Evolutionary conservation across 2,797 vertebrate genomes (phyloP).

Genomic region (Micropoecilia bifurca): DNA sequence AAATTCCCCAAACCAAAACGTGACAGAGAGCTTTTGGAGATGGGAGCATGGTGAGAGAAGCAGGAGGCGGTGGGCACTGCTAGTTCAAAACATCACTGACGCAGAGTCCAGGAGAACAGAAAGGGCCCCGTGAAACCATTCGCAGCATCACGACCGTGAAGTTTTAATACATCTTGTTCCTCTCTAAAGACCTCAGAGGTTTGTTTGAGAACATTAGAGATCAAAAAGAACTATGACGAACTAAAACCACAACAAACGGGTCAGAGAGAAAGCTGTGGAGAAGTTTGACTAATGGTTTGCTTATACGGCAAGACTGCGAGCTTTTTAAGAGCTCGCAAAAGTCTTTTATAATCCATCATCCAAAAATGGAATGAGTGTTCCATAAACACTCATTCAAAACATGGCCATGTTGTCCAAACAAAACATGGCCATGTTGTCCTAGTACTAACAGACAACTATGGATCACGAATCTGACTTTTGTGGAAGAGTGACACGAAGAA

Average conservation of each 20-base stretch:
- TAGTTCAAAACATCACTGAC: slow-evolving; percentile 37
- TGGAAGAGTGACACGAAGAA: not conserved
- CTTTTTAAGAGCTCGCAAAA: not conserved
- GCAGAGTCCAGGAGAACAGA: not conserved
- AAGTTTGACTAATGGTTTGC: not conserved
- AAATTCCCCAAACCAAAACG: slow-evolving; percentile 59
- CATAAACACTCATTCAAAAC: not conserved
- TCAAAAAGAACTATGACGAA: not conserved
- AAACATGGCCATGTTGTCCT: not conserved
- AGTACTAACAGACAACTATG: not conserved
- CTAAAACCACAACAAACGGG: not conserved
- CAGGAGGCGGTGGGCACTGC: slow-evolving; percentile 11
- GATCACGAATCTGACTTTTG: not conserved
- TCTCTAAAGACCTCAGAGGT: not conserved
- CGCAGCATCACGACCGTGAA: not conserved
- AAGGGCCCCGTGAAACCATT: not conserved
- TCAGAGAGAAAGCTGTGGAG: not conserved
- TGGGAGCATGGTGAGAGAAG: slow-evolving; percentile 15
- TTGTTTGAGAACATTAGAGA: not conserved
- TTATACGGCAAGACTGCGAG: not conserved
- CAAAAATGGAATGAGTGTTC: not conserved
- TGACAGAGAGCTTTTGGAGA: slow-evolving; percentile 40
- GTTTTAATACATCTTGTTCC: not conserved
- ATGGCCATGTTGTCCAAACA: not conserved
- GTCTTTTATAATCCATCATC: not conserved